These are phyloP conservation scores for Pimephales promelas DNA, from an alignment of 2,113 vertebrate genomes.

Conservation along the genomic window DNA sequence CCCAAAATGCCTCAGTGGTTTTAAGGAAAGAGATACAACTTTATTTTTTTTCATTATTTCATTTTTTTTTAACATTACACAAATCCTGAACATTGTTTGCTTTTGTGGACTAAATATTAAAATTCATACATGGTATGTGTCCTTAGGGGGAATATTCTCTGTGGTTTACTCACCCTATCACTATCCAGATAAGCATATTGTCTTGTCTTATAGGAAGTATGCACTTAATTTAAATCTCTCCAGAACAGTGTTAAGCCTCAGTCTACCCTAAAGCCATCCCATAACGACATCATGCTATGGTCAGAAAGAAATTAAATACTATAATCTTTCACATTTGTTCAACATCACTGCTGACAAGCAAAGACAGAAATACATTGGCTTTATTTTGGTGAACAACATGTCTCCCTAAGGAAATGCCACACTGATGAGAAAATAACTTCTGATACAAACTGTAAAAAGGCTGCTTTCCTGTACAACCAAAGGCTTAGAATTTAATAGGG, in stretches of 20 bases:
- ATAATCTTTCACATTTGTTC: slow-evolving; percentile 18
- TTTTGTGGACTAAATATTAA: slow-evolving; percentile 1
- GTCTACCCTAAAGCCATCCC: slow-evolving; percentile 16
- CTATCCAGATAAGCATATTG: slow-evolving; percentile 16
- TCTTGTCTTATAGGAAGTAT: background rate
- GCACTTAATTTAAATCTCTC: slow-evolving; percentile 16
- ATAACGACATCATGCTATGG: background rate
- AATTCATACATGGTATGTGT: background rate
- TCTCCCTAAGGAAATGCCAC: slow-evolving; percentile 26
- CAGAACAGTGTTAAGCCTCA: slow-evolving; percentile 6
- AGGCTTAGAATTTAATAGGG: too few relatives aligned
- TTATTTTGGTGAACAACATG: slow-evolving; percentile 27
- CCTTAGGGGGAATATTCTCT: background rate
- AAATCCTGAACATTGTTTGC: background rate
- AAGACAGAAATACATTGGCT: slow-evolving; percentile 17
- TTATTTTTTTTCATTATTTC: background rate
- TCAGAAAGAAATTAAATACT: slow-evolving; percentile 31
- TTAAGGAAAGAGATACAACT: background rate
- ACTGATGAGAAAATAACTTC: slow-evolving; percentile 12
- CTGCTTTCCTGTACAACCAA: background rate
- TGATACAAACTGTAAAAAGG: background rate
- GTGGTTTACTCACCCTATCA: background rate
- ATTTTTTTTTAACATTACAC: background rate
- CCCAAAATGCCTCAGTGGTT: background rate
- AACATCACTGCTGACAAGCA: background rate